Base-by-base conservation (phyloP, 2,797 vertebrate species). In the Clarias fuscus region DNA sequence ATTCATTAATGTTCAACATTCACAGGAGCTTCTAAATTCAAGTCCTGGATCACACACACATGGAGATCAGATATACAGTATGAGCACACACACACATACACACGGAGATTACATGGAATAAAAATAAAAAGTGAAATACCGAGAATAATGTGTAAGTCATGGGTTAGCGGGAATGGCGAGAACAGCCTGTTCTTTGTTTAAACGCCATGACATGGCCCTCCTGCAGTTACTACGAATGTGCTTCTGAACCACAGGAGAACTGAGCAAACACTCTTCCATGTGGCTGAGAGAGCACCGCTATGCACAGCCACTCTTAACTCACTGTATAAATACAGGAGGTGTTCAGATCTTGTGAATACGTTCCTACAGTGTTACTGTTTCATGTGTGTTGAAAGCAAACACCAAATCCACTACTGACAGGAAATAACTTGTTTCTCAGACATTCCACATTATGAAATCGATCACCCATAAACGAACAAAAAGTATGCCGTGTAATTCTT, bases 181-280 rank as follows among this genome's bases (percentile, higher is more conserved):
- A 85, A 89, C 89, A 89, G 84, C 80, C 76, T 71, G 85, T 53
- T 85, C 89, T 89, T 89, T 90, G 89, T 89, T 86, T 84, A 85
- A 88, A 82, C 75, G 84, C 85, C 87, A 89, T 76, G 59, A 58
- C 7, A 11, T 56, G 82, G 85, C 84, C 70, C 71, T 61, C 76
- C 83, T 77, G 84, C 64, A 67, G 84, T 85, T 78, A 59, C 68
- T 85, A 85, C 65, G 75, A 87, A 87, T 85, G 81, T 81, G 71
- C 80, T 83, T 84, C 85, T 83, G 83, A 65, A 82, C 86, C 87
- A 82, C 87, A 88, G 87, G 82, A 87, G 81, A 82, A 84, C 84
- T 85, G 78, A 85, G 62, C 68, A 86, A 88, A 90, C 84, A 88
- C 84, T 84, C 59, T 48, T 48, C 85, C 84, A 70, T 27, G n/a